These are phyloP conservation scores for Diplodus sargus DNA, from an alignment of 2,797 vertebrate species.

Conservation along the genomic window DNA sequence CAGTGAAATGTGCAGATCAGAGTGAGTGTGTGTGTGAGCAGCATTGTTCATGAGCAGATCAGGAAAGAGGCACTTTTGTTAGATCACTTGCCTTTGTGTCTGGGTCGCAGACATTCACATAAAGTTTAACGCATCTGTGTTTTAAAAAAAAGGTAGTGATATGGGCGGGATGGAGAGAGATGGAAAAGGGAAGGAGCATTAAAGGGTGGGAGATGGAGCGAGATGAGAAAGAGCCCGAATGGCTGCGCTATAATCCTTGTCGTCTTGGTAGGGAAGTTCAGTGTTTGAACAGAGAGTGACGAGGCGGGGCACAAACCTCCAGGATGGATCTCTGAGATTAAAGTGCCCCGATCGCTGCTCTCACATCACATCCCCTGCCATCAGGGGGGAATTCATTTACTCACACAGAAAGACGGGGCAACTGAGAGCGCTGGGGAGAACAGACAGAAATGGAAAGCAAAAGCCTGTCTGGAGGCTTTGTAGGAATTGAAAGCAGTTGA, in stretches of 20 bases:
- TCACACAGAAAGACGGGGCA: slow-evolving; percentile 73
- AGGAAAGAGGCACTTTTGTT: slow-evolving; percentile 30
- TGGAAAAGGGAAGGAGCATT: slow-evolving; percentile 22
- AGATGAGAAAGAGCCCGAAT: slow-evolving; percentile 47
- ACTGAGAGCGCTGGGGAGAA: slow-evolving; percentile 63
- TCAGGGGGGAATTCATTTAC: slow-evolving; percentile 82
- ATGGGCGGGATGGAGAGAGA: slow-evolving; percentile 47
- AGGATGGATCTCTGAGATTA: slow-evolving; percentile 83
- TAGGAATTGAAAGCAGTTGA: slow-evolving; percentile 73
- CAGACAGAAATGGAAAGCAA: slow-evolving; percentile 72
- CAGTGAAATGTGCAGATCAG: slow-evolving; percentile 40
- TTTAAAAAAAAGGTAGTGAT: slow-evolving; percentile 51
- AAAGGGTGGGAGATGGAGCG: slow-evolving; percentile 54
- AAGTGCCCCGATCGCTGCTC: slow-evolving; percentile 77
- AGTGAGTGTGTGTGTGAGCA: slow-evolving; percentile 25
- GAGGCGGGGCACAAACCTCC: slow-evolving; percentile 76
- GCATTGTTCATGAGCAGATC: slow-evolving; percentile 38
- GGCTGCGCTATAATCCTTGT: slow-evolving; percentile 73
- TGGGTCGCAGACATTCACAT: slow-evolving; percentile 33
- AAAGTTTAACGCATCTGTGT: slow-evolving; percentile 34
- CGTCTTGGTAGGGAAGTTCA: slow-evolving; percentile 77
- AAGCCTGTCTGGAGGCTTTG: slow-evolving; percentile 75
- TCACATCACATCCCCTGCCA: slow-evolving; percentile 80
- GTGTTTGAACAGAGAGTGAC: slow-evolving; percentile 83
- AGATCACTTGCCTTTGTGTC: slow-evolving; percentile 18